These are phyloP conservation scores for Typhlichthys subterraneus DNA, from an alignment of 2,797 vertebrate species.

Conservation along the genomic window DNA sequence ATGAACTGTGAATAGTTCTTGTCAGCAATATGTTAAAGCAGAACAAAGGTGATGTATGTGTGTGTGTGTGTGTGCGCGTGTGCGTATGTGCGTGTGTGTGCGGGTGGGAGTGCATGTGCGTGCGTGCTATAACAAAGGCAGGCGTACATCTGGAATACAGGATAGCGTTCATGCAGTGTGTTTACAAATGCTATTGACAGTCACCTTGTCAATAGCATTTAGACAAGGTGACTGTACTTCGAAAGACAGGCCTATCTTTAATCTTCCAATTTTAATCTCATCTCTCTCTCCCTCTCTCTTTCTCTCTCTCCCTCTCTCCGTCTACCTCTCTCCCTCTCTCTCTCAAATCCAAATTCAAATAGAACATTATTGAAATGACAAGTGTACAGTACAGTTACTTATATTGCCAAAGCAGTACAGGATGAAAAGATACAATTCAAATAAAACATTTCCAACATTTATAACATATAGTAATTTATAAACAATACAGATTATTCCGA, in stretches of 20 bases:
- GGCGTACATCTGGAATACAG: slow-evolving; percentile 60
- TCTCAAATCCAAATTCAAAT: slow-evolving; percentile 6
- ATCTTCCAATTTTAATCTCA: neutral
- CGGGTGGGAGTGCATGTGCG: no score
- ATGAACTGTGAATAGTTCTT: slow-evolving; percentile 8
- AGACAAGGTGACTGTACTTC: slow-evolving; percentile 44
- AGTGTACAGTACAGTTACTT: no score
- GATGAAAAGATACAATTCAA: no score
- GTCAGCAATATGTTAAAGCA: slow-evolving; percentile 24
- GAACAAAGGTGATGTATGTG: slow-evolving; percentile 48
- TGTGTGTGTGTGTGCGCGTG: slow-evolving; percentile 14
- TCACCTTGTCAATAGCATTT: no score
- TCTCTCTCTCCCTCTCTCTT: slow-evolving; percentile 1
- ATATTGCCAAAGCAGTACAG: no score
- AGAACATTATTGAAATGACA: no score
- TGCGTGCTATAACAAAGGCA: slow-evolving; percentile 24
- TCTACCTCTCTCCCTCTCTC: neutral
- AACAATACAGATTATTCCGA: no score
- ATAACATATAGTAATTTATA: no score
- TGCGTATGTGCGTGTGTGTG: slow-evolving; percentile 20
- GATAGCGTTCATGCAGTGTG: slow-evolving; percentile 7
- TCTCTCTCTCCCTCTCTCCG: slow-evolving; percentile 1
- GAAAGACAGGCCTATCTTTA: slow-evolving; percentile 42
- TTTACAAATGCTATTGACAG: slow-evolving; percentile 28
- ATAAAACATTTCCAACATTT: no score